phyloP scores from a whole-genome alignment of 2,888 invertebrate species.

The Zaprionus obscuricornis region DNA sequence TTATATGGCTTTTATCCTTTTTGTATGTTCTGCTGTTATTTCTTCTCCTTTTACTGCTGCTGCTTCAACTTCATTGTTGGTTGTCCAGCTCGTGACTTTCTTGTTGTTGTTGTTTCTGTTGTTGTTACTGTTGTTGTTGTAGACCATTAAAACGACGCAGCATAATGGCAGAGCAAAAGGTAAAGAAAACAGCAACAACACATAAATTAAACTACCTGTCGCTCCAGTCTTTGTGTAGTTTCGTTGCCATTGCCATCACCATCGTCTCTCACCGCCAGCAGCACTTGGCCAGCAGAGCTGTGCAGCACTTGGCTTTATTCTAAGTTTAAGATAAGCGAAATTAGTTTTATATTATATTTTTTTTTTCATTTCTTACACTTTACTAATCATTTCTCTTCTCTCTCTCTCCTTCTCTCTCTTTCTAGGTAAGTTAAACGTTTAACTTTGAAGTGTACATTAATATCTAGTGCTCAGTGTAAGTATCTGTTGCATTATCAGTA shows the following conservation, averaged over 20 bases:
- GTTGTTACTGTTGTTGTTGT: slow-evolving; percentile 49
- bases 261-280: neutral
- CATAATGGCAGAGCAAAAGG: slow-evolving; percentile 68
- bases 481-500: slow-evolving; percentile 10
- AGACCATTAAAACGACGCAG: slow-evolving; percentile 77
- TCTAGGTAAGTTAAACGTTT: slow-evolving; percentile 68
- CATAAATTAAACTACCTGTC: slow-evolving; percentile 82
- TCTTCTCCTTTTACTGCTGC: slow-evolving; percentile 2
- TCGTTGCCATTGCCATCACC: neutral
- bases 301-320: neutral
- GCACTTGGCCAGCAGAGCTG: neutral
- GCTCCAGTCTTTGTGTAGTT: slow-evolving; percentile 57
- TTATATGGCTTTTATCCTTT: slow-evolving; percentile 75
- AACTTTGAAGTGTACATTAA: slow-evolving; percentile 4
- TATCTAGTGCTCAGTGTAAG: slow-evolving; percentile 26
- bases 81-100: slow-evolving; percentile 58
- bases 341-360: slow-evolving; percentile 63
- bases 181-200: slow-evolving; percentile 48
- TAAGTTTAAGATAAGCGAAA: slow-evolving; percentile 53
- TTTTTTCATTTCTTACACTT: slow-evolving; percentile 30
- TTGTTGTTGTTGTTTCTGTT: slow-evolving; percentile 31
- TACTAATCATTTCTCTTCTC: slow-evolving; percentile 53
- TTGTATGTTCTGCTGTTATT: slow-evolving; percentile 21
- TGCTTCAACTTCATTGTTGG: slow-evolving; percentile 54
- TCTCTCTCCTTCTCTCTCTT: slow-evolving; percentile 43